phyloP scores from a whole-genome alignment of 2,113 vertebrate genomes.

The Oenanthe oenanthe region DNA sequence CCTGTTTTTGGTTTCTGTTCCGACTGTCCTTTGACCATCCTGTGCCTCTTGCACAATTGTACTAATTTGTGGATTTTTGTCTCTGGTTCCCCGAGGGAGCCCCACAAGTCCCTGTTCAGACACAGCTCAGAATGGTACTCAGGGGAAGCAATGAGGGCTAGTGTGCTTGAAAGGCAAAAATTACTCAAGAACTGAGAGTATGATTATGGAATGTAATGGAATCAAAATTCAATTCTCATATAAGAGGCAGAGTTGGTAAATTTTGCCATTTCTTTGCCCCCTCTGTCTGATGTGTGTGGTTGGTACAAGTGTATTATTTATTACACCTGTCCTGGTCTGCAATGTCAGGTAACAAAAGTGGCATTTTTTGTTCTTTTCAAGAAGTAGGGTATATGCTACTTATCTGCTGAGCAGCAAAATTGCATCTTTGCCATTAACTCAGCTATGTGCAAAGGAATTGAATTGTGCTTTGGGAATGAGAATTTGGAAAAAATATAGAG shows the following conservation, averaged over 20 bases:
- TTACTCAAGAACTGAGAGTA: neutral
- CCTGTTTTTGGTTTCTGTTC: neutral
- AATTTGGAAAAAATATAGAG: neutral
- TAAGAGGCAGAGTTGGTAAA: neutral
- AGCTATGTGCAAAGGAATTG: neutral
- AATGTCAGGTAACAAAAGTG: neutral
- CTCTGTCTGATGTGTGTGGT: neutral
- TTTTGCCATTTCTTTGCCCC: accelerated
- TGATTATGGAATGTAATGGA: neutral
- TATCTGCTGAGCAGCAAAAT: neutral
- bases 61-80: neutral
- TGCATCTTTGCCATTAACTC: neutral
- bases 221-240: neutral
- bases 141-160: neutral
- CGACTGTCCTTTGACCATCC: neutral
- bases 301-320: neutral
- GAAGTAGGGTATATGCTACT: neutral
- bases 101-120: neutral
- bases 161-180: neutral
- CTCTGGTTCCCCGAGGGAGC: accelerated
- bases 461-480: neutral
- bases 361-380: neutral
- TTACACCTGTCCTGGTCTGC: neutral
- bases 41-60: neutral
- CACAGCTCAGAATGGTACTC: neutral